Evolutionary conservation across 2,113 vertebrate genomes (phyloP), one percentile per base, ranked within the genome.

Genomic region (Etheostoma cragini): DNA sequence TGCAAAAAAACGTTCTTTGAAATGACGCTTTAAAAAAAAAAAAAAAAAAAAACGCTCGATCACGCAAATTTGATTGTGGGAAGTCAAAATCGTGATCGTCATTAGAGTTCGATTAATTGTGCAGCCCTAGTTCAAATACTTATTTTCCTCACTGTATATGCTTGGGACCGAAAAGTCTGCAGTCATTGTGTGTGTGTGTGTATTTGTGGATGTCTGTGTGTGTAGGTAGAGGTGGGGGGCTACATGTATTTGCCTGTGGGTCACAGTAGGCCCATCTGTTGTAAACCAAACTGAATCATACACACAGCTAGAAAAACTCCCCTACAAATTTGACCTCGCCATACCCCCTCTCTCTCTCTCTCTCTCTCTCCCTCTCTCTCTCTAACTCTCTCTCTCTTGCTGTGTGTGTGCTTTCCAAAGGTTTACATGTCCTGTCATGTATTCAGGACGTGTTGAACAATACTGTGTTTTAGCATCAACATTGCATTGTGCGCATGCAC

Each of bases 251-350:
- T 80, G 94, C 94, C 90, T 85, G 76, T 91, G 83, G 85, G 90
- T 95, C 93, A 90, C 94, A 94, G 91, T 91, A 78, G 91, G 91
- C 90, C 94, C 95, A 95, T 95, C 95, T 95, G 94, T 87, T 92
- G 72, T 89, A 86, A 92, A 83, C 76, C 79, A 90, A 92, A 88
- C 86, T 33, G 88, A 92, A 93, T 92, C 92, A 91, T 86, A 91
- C 78, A 93, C 89, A 88, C 89, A 88, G 91, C 86, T 81, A 91
- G 91, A 91, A 78, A 89, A 88, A 80, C 24, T 50, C 78, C 75
- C 35, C 76, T 49, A 52, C 47, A 62, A 84, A 56, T 72, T 73
- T 80, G 78, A 86, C 85, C 82, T 74, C 42, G 69, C 15, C 19
- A 6, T 50, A 82, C 52, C 26, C 60, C 35, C 54, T 76, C 58